Evolutionary conservation across 1,140 invertebrate genomes (phyloP).

Genomic region (Scaptomyza graminum): DNA sequence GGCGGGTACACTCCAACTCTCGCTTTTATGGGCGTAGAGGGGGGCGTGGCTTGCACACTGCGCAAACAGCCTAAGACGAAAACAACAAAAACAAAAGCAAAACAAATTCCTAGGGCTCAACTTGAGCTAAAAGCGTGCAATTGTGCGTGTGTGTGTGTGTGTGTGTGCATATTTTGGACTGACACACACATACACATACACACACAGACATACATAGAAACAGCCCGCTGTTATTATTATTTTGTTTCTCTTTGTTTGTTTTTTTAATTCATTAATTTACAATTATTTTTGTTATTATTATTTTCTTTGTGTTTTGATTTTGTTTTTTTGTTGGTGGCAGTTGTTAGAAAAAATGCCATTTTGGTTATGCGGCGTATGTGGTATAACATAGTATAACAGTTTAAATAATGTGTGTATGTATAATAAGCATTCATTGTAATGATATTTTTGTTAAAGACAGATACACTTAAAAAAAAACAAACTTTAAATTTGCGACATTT

Average conservation of each 20-base stretch:
- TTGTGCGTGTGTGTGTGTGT: conserved; percentile 24
- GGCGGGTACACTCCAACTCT: conserved; percentile 61
- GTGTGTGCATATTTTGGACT: not conserved
- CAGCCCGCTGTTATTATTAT: not conserved
- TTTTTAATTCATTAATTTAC: conserved; percentile 42
- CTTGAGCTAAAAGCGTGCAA: conserved; percentile 18
- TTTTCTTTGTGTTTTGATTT: not conserved
- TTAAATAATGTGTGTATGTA: conserved; percentile 24
- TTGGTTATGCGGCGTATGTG: conserved; percentile 35
- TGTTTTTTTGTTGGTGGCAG: conserved; percentile 29
- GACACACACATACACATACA: conserved; percentile 6
- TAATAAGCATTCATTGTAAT: conserved; percentile 23
- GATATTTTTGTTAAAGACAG: conserved; percentile 8
- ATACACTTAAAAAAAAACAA: not conserved
- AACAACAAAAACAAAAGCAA: conserved; percentile 10
- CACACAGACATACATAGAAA: conserved; percentile 7
- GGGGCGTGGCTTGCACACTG: conserved; percentile 67
- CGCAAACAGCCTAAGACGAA: conserved; percentile 38
- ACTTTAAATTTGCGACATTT: conserved; percentile 31
- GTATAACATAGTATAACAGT: conserved; percentile 56
- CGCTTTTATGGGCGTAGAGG: conserved; percentile 24
- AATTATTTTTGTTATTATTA: conserved; percentile 26
- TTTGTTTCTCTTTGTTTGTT: not conserved
- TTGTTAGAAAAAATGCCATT: conserved; percentile 53
- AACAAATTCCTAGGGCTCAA: conserved; percentile 9